Base-by-base conservation (phyloP, 2,888 invertebrate genomes). In the Erannis defoliaria region DNA sequence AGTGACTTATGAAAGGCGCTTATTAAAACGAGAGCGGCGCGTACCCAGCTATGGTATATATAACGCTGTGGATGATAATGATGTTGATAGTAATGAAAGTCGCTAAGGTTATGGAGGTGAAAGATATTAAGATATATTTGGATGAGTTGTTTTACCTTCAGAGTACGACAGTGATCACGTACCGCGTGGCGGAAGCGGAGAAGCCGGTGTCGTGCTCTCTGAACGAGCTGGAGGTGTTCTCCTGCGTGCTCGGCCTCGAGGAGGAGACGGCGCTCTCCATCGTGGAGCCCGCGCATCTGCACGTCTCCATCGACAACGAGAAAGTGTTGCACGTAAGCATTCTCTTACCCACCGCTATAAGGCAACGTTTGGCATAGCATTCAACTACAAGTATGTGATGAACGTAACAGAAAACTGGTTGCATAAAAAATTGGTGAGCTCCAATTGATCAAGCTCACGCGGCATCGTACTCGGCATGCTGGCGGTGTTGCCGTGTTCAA, bases 261-360 rank as follows among this genome's bases (percentile, higher is more conserved):
- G 97, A 98, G 67, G 97, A 97, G 81, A 98, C 98, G 0, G 98
- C 99, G 0, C 91, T 99, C 16, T 97, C 98, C 33, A 99, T 99
- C 75, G 97, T 99, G 56, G 98, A 98, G 87, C 99, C 98, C 0
- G 97, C 98, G 46, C 97, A 97, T 8, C 94, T 98, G 37, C 96
- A 96, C 78, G 94, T 97, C 54, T 96, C 96, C 68, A 81, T 98
- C 43, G 94, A 94, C 69, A 77, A 78, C 66, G 84, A 85, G 85
- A 93, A 74, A 84, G 93, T 81, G 78, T 86, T 85, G 74, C 94
- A 80, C 86, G 95, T 89, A 2, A 68, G 81, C 78, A 54, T 14
- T 5, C 14, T 12, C 18, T 50, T 23, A 10, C 4, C 4, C 9
- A 18, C 2, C 5, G 14, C 12, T 12, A 29, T 16, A 29, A n/a